These are phyloP conservation scores for Nothoprocta perdicaria DNA, from an alignment of 2,113 vertebrate genomes.

Conservation along the genomic window DNA sequence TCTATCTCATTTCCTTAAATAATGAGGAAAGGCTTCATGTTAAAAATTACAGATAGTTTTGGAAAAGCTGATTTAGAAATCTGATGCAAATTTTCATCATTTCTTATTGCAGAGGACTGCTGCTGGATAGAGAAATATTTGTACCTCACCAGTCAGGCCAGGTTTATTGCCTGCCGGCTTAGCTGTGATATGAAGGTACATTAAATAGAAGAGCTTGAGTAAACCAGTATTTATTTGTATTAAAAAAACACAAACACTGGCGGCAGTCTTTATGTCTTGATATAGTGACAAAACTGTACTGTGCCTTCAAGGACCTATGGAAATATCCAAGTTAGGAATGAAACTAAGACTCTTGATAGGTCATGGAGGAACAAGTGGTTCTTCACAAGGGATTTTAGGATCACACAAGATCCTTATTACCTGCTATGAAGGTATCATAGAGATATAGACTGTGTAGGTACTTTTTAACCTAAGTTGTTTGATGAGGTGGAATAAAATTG, in stretches of 20 bases:
- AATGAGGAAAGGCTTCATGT: not conserved
- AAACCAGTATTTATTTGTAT: not conserved
- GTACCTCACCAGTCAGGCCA: not conserved
- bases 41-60: not conserved
- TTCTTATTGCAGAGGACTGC: not conserved
- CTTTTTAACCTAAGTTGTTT: not conserved
- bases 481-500: not conserved
- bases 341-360: not conserved
- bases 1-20: not conserved
- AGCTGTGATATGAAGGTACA: not conserved
- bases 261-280: not conserved
- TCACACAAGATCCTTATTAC: not conserved
- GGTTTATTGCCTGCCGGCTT: not conserved
- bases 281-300: not conserved
- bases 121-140: not conserved
- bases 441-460: not conserved
- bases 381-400: rapidly evolving
- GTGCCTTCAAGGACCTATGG: not conserved
- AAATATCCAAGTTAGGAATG: not conserved
- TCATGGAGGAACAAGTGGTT: not conserved
- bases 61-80: not conserved
- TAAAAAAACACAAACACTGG: not conserved
- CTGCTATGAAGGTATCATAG: not conserved
- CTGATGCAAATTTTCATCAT: not conserved
- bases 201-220: not conserved